A percentile compares a stretch with the other conserved stretches of the same genome.
Conservation (phyloP, 1,140 invertebrate genomes). For the Cataglyphis hispanica region DNA sequence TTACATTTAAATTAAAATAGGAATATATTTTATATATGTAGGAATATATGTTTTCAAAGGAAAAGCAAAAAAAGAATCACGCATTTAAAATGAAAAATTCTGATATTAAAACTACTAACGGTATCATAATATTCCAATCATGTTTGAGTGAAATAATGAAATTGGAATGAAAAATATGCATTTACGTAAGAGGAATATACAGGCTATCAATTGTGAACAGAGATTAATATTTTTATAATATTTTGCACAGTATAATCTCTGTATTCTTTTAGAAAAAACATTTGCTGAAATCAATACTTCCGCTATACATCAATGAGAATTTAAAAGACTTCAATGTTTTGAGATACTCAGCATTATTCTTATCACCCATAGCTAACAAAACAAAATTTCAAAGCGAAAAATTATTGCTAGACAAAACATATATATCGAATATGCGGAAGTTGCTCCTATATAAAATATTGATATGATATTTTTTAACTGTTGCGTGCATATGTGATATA, state of each 20-base stretch:
- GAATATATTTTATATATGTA: neutral
- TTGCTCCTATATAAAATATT: neutral
- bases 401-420: neutral
- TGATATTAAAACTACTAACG: neutral
- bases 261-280: neutral
- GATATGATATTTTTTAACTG: neutral
- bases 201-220: neutral
- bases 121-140: neutral
- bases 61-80: neutral
- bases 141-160: neutral
- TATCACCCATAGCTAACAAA: neutral
- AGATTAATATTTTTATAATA: constrained; percentile 18
- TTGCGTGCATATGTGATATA: neutral
- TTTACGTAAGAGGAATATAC: neutral
- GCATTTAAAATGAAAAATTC: neutral
- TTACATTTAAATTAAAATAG: neutral
- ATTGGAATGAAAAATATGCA: neutral
- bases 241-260: constrained; percentile 7
- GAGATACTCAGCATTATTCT: constrained; percentile 27
- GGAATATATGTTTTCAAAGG: neutral
- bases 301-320: neutral
- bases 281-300: constrained; percentile 25
- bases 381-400: neutral
- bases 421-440: neutral
- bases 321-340: neutral